Base-by-base conservation (phyloP, 2,113 vertebrate species). In the Sander lucioperca region DNA sequence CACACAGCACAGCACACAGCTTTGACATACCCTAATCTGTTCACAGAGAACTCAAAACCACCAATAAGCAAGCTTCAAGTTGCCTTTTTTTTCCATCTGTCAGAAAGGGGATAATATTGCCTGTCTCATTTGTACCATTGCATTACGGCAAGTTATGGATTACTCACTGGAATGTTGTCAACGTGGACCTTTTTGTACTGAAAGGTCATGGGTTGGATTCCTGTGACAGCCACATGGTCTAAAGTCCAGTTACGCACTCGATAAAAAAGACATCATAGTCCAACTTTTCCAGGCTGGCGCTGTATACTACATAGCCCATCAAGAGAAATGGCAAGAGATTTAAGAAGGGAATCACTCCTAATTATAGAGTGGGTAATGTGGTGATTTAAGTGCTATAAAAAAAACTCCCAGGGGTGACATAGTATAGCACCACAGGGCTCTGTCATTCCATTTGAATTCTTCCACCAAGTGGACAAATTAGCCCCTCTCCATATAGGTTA, bases 371-470 rank as follows among this genome's bases (percentile, higher is more conserved):
- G 67, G 64, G 25, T 79, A 36, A 83, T 80, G 71, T 79, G 86
- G 56, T 76, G 73, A 87, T 72, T 83, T 67, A 88, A 79, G 68
- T 59, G 36, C 74, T 83, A 79, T 81, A 73, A 83, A 75, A 83
- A 74, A 72, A 56, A 13, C 50, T 79, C 71, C 77, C 76, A 62
- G 21, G 70, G 80, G 83, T 71, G 59, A 74, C 66, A 81, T 30
- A 50, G 36, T 84, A 87, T 61, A 62, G 11, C 66, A 62, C 76
- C 76, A 43, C 57, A 54, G 47, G 66, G 57, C 30, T 45, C 30
- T 33, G 43, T 64, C 77, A 70, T 69, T 64, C 16, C 59, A 56
- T 36, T 51, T 62, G n/a, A 84, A 80, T 61, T 59, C 30, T 68
- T 61, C 43, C 19, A 48, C 56, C 54, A 84, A 77, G 78, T 30